Percentiles rank a stretch among this genome's conserved stretches.
Evolutionary conservation across 2,888 invertebrate species (phyloP).

Genomic region (Latrodectus hesperus): DNA sequence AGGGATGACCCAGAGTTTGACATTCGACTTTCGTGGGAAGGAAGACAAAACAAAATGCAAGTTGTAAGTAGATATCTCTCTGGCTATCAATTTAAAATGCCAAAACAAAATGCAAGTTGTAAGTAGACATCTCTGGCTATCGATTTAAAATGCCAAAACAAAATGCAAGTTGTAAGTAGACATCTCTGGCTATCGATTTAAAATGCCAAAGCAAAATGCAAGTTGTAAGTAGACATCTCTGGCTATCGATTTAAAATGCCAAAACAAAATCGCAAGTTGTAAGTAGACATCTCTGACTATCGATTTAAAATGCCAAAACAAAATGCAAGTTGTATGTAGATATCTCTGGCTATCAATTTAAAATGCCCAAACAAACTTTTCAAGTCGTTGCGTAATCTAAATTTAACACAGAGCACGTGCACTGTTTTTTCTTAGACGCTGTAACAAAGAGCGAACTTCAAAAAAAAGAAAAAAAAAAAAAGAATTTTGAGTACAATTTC

Average conservation of each 20-base stretch:
- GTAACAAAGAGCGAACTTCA: too few relatives aligned
- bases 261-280: slow-evolving; percentile 72
- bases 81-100: background rate
- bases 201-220: slow-evolving; percentile 71
- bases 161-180: slow-evolving; percentile 71
- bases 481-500: too few relatives aligned
- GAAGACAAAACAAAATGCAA: slow-evolving; percentile 71
- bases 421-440: too few relatives aligned
- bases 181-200: background rate
- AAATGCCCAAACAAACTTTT: too few relatives aligned
- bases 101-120: slow-evolving; percentile 72
- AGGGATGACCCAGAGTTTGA: slow-evolving; percentile 71
- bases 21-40: slow-evolving; percentile 71
- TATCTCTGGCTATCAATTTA: background rate
- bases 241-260: background rate
- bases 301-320: slow-evolving; percentile 59
- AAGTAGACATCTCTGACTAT: background rate
- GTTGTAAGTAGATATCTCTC: slow-evolving; percentile 63
- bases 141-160: slow-evolving; percentile 59
- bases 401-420: too few relatives aligned
- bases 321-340: slow-evolving; percentile 71
- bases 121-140: slow-evolving; percentile 2
- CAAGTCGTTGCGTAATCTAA: too few relatives aligned
- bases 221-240: slow-evolving; percentile 63
- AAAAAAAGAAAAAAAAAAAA: too few relatives aligned